A percentile compares a stretch with the other conserved stretches of the same genome.
Conservation (phyloP, 2,113 vertebrate species). For the Hypanus sabinus region DNA sequence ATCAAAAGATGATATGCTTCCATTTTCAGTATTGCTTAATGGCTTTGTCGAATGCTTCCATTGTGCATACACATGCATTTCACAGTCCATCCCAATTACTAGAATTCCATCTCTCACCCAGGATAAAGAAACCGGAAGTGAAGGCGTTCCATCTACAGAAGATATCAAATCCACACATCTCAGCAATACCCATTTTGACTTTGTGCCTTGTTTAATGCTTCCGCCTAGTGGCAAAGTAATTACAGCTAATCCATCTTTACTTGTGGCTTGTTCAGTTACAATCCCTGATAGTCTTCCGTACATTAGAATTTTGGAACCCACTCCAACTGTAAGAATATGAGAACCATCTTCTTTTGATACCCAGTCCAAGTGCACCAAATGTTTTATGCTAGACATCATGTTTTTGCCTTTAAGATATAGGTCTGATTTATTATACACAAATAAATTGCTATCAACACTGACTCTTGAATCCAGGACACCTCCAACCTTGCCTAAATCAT, state of each 20-base stretch:
- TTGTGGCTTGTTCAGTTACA: constrained; percentile 79
- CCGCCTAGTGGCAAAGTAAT: constrained; percentile 93
- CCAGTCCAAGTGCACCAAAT: constrained; percentile 96
- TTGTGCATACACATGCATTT: constrained; percentile 98
- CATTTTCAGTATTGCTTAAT: constrained; percentile 62
- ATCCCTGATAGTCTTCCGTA: constrained; percentile 90
- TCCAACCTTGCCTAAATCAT: constrained; percentile 78
- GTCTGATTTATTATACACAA: constrained; percentile 93
- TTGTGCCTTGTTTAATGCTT: constrained; percentile 94
- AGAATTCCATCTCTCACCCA: constrained; percentile 96
- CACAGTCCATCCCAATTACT: constrained; percentile 97
- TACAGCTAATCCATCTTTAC: constrained; percentile 86
- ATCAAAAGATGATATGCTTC: constrained; percentile 59
- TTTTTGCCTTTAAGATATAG: constrained; percentile 73
- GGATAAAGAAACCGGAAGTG: constrained; percentile 86
- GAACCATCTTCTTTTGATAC: constrained; percentile 97
- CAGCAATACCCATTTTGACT: constrained; percentile 88
- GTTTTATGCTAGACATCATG: constrained; percentile 84
- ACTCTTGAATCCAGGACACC: constrained; percentile 80
- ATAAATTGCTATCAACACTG: constrained; percentile 93
- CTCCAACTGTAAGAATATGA: constrained; percentile 91
- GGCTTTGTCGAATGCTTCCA: constrained; percentile 82
- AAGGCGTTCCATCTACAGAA: constrained; percentile 90
- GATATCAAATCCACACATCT: constrained; percentile 84
- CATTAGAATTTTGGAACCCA: constrained; percentile 96